Conservation (phyloP, 1,140 invertebrate species). For the Dysdera silvatica region DNA sequence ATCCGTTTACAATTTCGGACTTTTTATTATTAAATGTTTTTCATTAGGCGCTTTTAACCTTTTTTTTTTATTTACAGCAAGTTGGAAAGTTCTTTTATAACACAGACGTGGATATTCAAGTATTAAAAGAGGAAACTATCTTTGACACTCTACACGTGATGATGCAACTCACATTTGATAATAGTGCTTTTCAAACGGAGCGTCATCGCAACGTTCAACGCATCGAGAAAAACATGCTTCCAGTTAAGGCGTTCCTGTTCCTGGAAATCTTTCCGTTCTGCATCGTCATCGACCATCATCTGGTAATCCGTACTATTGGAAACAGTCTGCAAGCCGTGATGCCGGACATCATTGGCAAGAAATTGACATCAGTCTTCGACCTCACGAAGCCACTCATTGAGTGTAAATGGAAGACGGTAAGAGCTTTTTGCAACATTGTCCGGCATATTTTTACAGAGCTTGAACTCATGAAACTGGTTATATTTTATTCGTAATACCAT, state of each 20-base stretch:
- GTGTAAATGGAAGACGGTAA: slow-evolving; percentile 88
- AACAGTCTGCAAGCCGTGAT: slow-evolving; percentile 67
- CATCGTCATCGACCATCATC: slow-evolving; percentile 88
- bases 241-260: slow-evolving; percentile 51
- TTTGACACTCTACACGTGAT: slow-evolving; percentile 89
- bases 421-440: slow-evolving; percentile 40
- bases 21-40: too few relatives aligned
- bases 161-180: slow-evolving; percentile 89
- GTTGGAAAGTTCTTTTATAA: slow-evolving; percentile 86
- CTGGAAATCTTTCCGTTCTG: slow-evolving; percentile 98
- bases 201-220: slow-evolving; percentile 26
- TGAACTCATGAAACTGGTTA: slow-evolving; percentile 9
- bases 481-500: too few relatives aligned
- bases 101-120: slow-evolving; percentile 83
- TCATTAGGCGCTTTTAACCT: too few relatives aligned
- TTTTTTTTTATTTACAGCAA: slow-evolving; percentile 41
- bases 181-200: slow-evolving; percentile 57
- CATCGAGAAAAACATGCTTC: slow-evolving; percentile 39
- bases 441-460: too few relatives aligned
- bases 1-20: too few relatives aligned
- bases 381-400: slow-evolving; percentile 81
- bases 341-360: slow-evolving; percentile 40
- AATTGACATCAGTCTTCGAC: slow-evolving; percentile 80
- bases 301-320: slow-evolving; percentile 81
- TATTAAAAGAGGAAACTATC: slow-evolving; percentile 73